These are phyloP conservation scores for Cephus sareptanus DNA, from an alignment of 2,888 invertebrate genomes.

Conservation along the genomic window DNA sequence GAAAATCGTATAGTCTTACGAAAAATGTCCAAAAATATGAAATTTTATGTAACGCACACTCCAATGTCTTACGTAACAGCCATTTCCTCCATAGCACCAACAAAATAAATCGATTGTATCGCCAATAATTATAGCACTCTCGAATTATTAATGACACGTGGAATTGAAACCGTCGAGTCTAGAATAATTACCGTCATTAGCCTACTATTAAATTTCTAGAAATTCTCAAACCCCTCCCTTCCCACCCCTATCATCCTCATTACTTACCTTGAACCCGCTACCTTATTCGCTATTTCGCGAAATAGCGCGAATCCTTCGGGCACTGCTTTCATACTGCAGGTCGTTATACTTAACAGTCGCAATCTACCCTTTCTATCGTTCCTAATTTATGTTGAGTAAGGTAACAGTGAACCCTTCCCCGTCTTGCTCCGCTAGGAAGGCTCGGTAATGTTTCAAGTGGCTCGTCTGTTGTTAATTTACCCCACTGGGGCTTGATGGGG, in stretches of 20 bases:
- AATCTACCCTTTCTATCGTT: constrained; percentile 65
- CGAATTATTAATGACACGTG: neutral
- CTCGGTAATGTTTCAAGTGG: constrained; percentile 64
- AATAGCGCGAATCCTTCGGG: neutral
- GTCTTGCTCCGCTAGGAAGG: constrained; percentile 41
- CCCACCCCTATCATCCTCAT: neutral
- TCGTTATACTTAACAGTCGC: constrained; percentile 57
- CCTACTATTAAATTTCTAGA: neutral
- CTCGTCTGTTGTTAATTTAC: constrained; percentile 65
- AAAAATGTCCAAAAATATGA: neutral
- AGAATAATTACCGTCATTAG: neutral
- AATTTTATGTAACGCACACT: neutral
- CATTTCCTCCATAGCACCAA: neutral
- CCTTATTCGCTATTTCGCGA: neutral
- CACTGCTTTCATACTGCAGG: constrained; percentile 2
- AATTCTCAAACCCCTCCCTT: neutral
- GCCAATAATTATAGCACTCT: neutral
- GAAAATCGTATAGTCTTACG: neutral
- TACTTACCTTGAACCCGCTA: neutral
- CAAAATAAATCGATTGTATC: neutral
- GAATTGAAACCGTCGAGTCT: neutral
- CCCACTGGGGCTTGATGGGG: constrained; percentile 54
- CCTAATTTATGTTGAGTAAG: constrained; percentile 65
- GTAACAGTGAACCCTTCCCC: constrained; percentile 47
- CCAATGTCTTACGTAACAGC: neutral